These are phyloP conservation scores for Apocrypta bakeri DNA, from an alignment of 1,140 invertebrate genomes.

Conservation along the genomic window DNA sequence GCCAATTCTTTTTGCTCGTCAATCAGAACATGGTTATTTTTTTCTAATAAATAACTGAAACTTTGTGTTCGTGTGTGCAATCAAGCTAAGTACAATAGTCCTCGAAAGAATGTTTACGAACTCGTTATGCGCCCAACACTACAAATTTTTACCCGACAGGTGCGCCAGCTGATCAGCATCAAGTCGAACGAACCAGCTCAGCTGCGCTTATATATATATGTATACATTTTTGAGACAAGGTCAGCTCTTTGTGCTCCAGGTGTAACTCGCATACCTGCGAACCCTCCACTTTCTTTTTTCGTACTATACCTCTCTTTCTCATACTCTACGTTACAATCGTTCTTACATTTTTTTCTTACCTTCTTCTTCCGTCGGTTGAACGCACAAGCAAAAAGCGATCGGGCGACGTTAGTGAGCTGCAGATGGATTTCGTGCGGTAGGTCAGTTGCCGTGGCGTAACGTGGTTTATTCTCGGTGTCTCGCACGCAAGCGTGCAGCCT, in stretches of 20 bases:
- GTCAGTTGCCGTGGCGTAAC: background rate
- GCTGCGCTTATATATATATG: slow-evolving; percentile 23
- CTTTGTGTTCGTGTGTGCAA: too few species aligned
- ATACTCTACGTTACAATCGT: background rate
- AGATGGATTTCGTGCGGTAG: background rate
- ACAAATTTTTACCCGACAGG: slow-evolving; percentile 22
- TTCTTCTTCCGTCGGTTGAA: background rate
- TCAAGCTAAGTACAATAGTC: too few species aligned
- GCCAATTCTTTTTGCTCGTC: too few species aligned
- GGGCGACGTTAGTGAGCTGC: too few species aligned
- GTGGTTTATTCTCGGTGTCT: slow-evolving; percentile 1
- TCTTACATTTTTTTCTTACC: background rate
- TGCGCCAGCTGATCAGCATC: slow-evolving; percentile 42
- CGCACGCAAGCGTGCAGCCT: background rate
- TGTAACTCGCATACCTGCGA: slow-evolving; percentile 31
- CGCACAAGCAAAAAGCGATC: background rate
- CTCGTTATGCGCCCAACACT: background rate
- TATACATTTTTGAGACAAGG: slow-evolving; percentile 22
- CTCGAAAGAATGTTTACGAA: background rate
- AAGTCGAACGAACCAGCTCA: slow-evolving; percentile 33
- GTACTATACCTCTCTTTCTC: background rate
- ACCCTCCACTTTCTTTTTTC: background rate
- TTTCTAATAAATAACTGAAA: too few species aligned
- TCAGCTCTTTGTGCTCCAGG: slow-evolving; percentile 35
- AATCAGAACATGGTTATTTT: too few species aligned